Percentiles rank a stretch among this genome's conserved stretches.
Evolutionary conservation across 1,140 invertebrate species (phyloP).

Genomic region (Hyles vespertilio): DNA sequence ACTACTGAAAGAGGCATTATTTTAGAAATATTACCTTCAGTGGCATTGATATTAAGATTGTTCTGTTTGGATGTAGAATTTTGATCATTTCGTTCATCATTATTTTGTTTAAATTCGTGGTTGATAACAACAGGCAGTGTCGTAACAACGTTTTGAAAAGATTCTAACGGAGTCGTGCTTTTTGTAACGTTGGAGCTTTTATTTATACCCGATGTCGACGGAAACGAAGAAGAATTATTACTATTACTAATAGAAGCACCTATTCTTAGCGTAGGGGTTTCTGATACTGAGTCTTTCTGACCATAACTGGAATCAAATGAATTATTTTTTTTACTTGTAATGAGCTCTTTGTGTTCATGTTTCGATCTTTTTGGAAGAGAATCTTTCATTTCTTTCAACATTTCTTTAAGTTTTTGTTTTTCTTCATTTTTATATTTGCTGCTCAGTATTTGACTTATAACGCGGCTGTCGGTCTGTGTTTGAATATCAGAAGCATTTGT

Average conservation of each 20-base stretch:
- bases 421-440: conserved; percentile 34
- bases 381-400: conserved; percentile 70
- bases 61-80: background rate
- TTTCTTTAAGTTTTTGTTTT: conserved; percentile 59
- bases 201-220: conserved; percentile 3
- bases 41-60: background rate
- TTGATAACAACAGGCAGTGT: background rate
- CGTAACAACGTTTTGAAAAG: background rate
- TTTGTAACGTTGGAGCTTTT: conserved; percentile 1
- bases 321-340: conserved; percentile 8
- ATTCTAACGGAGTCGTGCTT: too few species aligned
- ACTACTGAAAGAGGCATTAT: background rate
- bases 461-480: conserved; percentile 43
- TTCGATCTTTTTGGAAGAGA: conserved; percentile 58
- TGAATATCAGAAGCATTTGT: conserved; percentile 29
- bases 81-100: background rate
- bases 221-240: conserved; percentile 2
- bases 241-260: conserved; percentile 23
- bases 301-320: background rate
- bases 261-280: conserved; percentile 53
- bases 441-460: conserved; percentile 15
- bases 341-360: conserved; percentile 16
- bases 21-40: background rate
- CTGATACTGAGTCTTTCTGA: conserved; percentile 18
- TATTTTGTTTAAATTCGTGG: background rate